A percentile compares a stretch with the other conserved stretches of the same genome.
phyloP scores from a whole-genome alignment of 2,797 vertebrate genomes.

The Micrastur ruficollis region DNA sequence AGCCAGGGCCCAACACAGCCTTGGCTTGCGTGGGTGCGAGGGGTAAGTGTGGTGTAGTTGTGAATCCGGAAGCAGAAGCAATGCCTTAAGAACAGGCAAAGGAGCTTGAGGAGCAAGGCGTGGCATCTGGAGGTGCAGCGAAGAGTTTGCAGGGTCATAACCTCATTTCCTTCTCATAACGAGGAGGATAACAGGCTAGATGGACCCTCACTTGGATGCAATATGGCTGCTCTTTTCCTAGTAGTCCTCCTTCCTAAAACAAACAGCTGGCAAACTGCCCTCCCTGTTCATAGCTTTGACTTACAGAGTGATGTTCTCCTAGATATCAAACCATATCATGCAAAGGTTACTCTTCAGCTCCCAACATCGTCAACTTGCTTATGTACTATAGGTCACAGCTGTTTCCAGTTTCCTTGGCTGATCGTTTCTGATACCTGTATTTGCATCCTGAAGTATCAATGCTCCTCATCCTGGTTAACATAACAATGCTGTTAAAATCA shows the following conservation, averaged over 20 bases:
- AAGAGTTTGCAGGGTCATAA: background rate
- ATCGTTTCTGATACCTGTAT: background rate
- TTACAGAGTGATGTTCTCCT: background rate
- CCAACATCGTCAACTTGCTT: background rate
- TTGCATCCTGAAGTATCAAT: background rate
- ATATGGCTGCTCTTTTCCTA: background rate
- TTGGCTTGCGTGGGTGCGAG: background rate
- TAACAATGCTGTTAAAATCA: background rate
- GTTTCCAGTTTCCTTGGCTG: background rate
- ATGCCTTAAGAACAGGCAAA: background rate
- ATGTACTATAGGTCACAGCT: background rate
- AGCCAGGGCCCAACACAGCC: background rate
- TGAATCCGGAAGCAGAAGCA: background rate
- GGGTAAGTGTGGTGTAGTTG: background rate
- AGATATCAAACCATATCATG: background rate
- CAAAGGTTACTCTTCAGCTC: background rate
- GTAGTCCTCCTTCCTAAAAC: background rate
- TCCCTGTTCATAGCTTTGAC: background rate
- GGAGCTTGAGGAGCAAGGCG: background rate
- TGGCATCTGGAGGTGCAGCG: background rate
- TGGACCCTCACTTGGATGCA: too few relatives aligned
- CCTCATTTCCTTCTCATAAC: background rate
- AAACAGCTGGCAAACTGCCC: background rate
- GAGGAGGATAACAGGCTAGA: background rate
- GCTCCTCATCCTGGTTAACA: background rate